Evolutionary conservation across 2,113 vertebrate genomes (phyloP), one percentile per base, ranked within the genome.

Genomic region (Aegotheles bennettii): DNA sequence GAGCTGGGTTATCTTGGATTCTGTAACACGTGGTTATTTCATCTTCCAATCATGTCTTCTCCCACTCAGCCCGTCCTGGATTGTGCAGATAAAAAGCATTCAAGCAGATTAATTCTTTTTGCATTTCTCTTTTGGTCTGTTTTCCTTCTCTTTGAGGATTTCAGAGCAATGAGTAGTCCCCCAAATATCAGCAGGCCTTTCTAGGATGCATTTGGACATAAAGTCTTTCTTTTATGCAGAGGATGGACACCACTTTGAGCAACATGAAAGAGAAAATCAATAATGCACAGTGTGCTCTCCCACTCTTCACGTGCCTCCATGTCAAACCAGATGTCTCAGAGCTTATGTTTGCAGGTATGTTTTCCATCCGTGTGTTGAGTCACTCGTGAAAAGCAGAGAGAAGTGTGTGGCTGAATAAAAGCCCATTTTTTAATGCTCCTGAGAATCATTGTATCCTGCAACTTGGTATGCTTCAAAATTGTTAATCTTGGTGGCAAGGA

Each of bases 281-380:
- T 54, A 97, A 98, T 12, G 99, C 98, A 0, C 99, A 98, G 68
- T 98, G 98, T 91, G 99, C 99, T 47, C 93, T 99, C 83, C 99
- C 99, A 9, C 98, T 99, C 47, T 99, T 99, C 85, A 99, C 99
- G 3, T 99, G 99, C 84, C 98, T 99, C 43, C 99, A 99, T 1
- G 99, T 99, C 91, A 99, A 99, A 88, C 99, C 99, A 4, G 99
- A 99, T 73, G 99, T 99, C 67, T 99, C 99, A 3, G 99, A 99
- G 96, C 98, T 99, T 65, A 99, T 99, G 99, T 99, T 99, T 98
- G 99, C 99, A 97, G 99, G 99, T 99, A 97, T 56, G 94, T 88
- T 70, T 88, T 87, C 60, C 28, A 5, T 25, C 53, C 81, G 17
- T 42, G 6, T 48, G 5, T 42, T 25, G 75, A 80, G 50, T 38